Conservation (phyloP, 2,888 invertebrate genomes). For the Tortrix viridana region DNA sequence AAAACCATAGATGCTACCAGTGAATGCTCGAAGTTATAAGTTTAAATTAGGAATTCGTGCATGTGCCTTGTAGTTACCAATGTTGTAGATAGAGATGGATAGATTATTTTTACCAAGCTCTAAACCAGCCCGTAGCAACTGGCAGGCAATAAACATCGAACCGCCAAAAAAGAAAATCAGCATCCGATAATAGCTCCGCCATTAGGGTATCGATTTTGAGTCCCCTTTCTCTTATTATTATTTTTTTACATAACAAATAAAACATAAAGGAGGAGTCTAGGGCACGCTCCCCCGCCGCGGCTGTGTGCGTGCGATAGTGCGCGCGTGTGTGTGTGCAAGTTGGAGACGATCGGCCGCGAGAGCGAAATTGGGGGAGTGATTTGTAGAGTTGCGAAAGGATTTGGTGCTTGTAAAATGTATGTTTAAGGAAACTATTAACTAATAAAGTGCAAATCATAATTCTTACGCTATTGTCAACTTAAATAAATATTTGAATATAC, state of each 20-base stretch:
- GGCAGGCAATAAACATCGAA: slow-evolving; percentile 31
- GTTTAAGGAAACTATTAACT: too few relatives aligned
- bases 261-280: slow-evolving; percentile 82
- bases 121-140: slow-evolving; percentile 14
- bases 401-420: slow-evolving; percentile 53
- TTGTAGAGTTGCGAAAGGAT: slow-evolving; percentile 48
- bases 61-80: too few relatives aligned
- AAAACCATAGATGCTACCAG: too few relatives aligned
- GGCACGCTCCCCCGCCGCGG: slow-evolving; percentile 68
- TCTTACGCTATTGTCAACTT: too few relatives aligned
- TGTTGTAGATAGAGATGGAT: too few relatives aligned
- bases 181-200: slow-evolving; percentile 57
- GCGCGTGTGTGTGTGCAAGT: slow-evolving; percentile 46
- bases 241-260: slow-evolving; percentile 84
- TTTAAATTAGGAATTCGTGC: too few relatives aligned
- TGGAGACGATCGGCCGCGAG: slow-evolving; percentile 79
- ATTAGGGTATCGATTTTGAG: slow-evolving; percentile 79
- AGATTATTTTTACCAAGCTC: neutral
- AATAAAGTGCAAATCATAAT: too few relatives aligned
- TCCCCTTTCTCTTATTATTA: slow-evolving; percentile 81
- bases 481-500: too few relatives aligned
- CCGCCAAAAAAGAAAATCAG: slow-evolving; percentile 44
- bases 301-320: slow-evolving; percentile 49
- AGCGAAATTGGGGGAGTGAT: slow-evolving; percentile 77
- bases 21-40: too few relatives aligned